Evolutionary conservation across 2,113 vertebrate genomes (phyloP).

Genomic region (Sminthopsis crassicaudata): DNA sequence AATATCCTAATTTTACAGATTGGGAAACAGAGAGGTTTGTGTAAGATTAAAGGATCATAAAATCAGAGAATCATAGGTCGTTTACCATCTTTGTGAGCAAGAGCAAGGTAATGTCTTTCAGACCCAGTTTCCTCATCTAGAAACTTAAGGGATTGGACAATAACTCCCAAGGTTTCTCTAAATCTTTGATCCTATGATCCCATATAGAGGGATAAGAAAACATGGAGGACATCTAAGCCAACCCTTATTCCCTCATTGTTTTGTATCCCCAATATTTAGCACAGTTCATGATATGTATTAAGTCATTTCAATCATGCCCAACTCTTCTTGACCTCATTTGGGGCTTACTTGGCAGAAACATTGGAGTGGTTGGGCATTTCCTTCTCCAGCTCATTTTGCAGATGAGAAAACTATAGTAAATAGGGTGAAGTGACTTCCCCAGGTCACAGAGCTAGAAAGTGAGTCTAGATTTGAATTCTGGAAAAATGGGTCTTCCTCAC

Average conservation of each 20-base stretch:
- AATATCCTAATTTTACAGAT: background rate
- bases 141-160: background rate
- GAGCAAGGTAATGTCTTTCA: background rate
- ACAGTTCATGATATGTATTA: background rate
- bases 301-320: background rate
- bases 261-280: background rate
- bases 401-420: background rate
- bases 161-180: background rate
- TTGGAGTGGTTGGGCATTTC: background rate
- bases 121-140: background rate
- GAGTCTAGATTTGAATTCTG: background rate
- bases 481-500: background rate
- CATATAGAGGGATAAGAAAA: background rate
- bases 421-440: background rate
- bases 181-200: background rate
- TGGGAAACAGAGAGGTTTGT: background rate
- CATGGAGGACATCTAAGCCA: background rate
- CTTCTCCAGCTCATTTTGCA: background rate
- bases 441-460: background rate
- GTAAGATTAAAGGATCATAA: background rate
- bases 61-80: background rate
- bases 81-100: background rate
- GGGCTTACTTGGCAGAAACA: background rate
- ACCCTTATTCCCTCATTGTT: background rate
- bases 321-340: background rate